Evolutionary conservation across 1,140 invertebrate genomes (phyloP), one percentile per base, ranked within the genome.

Genomic region (Hyles vespertilio): DNA sequence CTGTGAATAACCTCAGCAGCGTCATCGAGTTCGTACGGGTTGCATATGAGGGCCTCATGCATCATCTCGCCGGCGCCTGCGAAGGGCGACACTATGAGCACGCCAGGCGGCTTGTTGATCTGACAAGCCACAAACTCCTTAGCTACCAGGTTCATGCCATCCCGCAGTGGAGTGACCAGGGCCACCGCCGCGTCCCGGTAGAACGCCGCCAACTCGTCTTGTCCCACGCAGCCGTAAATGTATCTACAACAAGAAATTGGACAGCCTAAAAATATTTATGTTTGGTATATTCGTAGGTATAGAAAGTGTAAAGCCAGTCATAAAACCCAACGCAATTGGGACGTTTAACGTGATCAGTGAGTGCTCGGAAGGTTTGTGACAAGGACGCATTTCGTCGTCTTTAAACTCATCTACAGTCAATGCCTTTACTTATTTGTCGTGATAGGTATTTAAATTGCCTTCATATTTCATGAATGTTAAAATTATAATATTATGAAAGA

Each of bases 61-160:
- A 97, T 97, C 90, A 95, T 96, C 79, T 96, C 95, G 1, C 95
- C 95, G 12, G 96, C 96, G 2, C 96, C 96, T 58, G 96, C 96
- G 81, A 98, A 97, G 0, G 96, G 96, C 1, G 96, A 97, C 3
- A 98, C 92, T 48, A 98, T 95, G 4, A 98, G 82, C 0, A 98
- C 96, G 5, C 96, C 96, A 0, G 96, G 95, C 0, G 95, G 93
- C 9, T 92, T 92, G 63, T 96, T 96, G 6, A 97, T 97, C 84
- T 97, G 96, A 77, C 96, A 97, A 4, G 96, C 96, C 2, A 97
- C 96, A 74, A 96, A 98, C 82, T 98, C 96, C 84, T 98, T 98
- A 4, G 96, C 96, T 0, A 98, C 96, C 48, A 98, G 90, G 89
- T 98, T 98, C 96, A 98, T 98, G 49, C 96, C 96, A 79, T 98